phyloP scores from a whole-genome alignment of 1,140 invertebrate species.

The Himalopsyche phryganea region DNA sequence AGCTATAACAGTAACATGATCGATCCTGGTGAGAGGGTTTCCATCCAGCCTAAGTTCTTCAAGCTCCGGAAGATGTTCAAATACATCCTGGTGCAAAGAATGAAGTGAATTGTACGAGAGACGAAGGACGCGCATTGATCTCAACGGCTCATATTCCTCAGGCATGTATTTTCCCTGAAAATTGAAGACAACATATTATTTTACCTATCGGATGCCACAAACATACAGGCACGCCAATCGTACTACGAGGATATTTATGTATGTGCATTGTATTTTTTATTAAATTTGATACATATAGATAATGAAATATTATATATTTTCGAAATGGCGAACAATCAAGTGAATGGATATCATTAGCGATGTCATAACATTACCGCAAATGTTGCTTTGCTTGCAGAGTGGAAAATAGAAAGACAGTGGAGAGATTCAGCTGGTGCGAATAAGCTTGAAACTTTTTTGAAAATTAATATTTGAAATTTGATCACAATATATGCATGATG shows the following conservation, averaged over 20 bases:
- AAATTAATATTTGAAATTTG: too few species aligned
- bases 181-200: conserved; percentile 33
- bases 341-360: too few species aligned
- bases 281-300: too few species aligned
- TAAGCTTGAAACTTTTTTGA: too few species aligned
- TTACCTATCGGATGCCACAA: background rate
- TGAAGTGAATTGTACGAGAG: conserved; percentile 65
- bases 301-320: too few species aligned
- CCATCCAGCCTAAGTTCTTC: conserved; percentile 62
- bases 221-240: too few species aligned
- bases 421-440: too few species aligned
- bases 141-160: conserved; percentile 59
- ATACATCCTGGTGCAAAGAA: conserved; percentile 63
- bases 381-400: too few species aligned
- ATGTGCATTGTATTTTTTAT: background rate
- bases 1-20: conserved; percentile 58
- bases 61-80: conserved; percentile 65
- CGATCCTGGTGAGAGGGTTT: conserved; percentile 64
- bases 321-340: too few species aligned
- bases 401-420: too few species aligned
- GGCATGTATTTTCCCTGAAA: conserved; percentile 56
- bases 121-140: conserved; percentile 57
- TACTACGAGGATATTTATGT: background rate
- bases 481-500: too few species aligned
- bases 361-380: too few species aligned